Evolutionary conservation across 2,888 invertebrate genomes (phyloP).

Genomic region (Amphipyra tragopoginis): DNA sequence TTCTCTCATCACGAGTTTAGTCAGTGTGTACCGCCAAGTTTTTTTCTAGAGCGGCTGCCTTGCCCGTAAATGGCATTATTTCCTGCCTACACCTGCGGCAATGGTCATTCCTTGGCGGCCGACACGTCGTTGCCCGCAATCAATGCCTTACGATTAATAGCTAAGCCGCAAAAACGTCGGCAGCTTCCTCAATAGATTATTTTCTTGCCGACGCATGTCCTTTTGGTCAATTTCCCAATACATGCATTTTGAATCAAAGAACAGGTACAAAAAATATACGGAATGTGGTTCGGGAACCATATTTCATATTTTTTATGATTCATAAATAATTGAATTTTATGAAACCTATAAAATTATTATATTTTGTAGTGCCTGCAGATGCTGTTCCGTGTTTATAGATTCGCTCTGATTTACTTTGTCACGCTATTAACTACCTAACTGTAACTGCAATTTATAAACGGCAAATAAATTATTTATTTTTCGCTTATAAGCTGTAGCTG

Average conservation of each 20-base stretch:
- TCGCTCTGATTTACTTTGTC: not conserved
- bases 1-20: constrained; percentile 63
- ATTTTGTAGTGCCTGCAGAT: not conserved
- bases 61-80: constrained; percentile 66
- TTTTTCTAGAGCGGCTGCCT: constrained; percentile 63
- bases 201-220: constrained; percentile 56
- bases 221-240: constrained; percentile 49
- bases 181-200: constrained; percentile 55
- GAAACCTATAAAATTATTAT: not conserved
- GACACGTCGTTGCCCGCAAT: constrained; percentile 58
- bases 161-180: constrained; percentile 56
- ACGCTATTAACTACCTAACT: not conserved
- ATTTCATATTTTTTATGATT: constrained; percentile 13
- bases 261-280: constrained; percentile 22
- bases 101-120: constrained; percentile 58
- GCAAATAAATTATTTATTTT: not conserved
- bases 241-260: constrained; percentile 38
- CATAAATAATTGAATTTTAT: not conserved
- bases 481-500: constrained; percentile 2
- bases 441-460: not conserved
- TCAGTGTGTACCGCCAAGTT: constrained; percentile 33
- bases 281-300: constrained; percentile 5
- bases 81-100: constrained; percentile 66
- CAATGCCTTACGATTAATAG: constrained; percentile 59
- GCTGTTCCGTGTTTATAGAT: constrained; percentile 2